Conservation (phyloP, 2,113 vertebrate genomes). For the Megaceryle torquata region DNA sequence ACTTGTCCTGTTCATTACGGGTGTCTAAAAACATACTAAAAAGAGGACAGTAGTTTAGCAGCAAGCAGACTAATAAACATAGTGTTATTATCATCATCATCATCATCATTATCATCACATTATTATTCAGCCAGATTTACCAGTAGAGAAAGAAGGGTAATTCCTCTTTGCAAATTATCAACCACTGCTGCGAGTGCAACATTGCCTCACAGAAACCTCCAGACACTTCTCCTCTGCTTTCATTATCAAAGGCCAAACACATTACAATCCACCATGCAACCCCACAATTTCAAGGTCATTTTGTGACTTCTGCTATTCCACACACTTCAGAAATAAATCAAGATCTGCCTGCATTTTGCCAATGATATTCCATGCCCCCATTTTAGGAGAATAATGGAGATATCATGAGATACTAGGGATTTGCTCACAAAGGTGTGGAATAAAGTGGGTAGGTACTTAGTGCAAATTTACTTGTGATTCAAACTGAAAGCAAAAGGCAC, state of each 20-base stretch:
- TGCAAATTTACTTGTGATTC: slow-evolving; percentile 18
- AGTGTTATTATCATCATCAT: neutral
- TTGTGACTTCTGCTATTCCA: neutral
- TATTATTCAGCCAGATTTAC: neutral
- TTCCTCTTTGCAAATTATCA: neutral
- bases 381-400: neutral
- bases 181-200: neutral
- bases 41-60: neutral
- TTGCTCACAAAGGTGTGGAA: neutral
- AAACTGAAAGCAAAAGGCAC: neutral
- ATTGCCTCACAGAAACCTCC: neutral
- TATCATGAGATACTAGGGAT: neutral
- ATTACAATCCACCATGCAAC: neutral
- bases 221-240: neutral
- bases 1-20: neutral
- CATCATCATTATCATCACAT: neutral
- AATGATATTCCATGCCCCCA: neutral
- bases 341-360: neutral
- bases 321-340: neutral
- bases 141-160: neutral
- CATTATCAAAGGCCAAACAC: neutral
- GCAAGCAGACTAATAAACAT: neutral
- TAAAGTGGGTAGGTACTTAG: neutral
- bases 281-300: neutral
- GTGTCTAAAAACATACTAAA: neutral